Percentiles rank a stretch among this genome's conserved stretches.
Conservation (phyloP, 1,140 invertebrate species). For the Xylocopa sonorina region DNA sequence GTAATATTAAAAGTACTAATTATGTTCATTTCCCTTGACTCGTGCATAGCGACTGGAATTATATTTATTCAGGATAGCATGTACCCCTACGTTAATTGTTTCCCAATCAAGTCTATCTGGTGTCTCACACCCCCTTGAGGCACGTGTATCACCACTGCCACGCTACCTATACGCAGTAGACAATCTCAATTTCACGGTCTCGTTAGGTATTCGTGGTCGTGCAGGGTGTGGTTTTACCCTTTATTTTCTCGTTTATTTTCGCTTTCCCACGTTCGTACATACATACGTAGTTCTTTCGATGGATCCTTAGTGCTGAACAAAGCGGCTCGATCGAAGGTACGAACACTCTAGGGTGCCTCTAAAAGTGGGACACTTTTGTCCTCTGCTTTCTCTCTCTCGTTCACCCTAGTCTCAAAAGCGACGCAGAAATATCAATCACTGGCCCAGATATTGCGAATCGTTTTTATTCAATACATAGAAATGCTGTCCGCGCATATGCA, state of each 20-base stretch:
- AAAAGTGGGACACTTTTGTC: conserved; percentile 44
- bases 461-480: not conserved
- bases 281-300: conserved; percentile 5
- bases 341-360: conserved; percentile 19
- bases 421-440: conserved; percentile 34
- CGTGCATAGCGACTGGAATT: not conserved
- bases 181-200: conserved; percentile 21
- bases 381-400: not conserved
- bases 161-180: not conserved
- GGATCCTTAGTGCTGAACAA: conserved; percentile 18
- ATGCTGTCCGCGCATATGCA: not conserved
- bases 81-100: not conserved
- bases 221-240: not conserved
- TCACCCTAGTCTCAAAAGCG: conserved; percentile 8
- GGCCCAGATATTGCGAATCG: conserved; percentile 21
- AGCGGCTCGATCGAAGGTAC: conserved; percentile 36
- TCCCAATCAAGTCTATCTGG: not conserved
- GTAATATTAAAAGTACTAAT: too few relatives aligned
- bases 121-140: not conserved
- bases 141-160: not conserved
- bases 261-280: not conserved
- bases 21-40: not conserved
- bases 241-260: conserved; percentile 35
- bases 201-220: not conserved
- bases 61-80: not conserved